Percentiles rank a stretch among this genome's conserved stretches.
Evolutionary conservation across 2,888 invertebrate species (phyloP).

Genomic region (Cryptocheilus praepositus): DNA sequence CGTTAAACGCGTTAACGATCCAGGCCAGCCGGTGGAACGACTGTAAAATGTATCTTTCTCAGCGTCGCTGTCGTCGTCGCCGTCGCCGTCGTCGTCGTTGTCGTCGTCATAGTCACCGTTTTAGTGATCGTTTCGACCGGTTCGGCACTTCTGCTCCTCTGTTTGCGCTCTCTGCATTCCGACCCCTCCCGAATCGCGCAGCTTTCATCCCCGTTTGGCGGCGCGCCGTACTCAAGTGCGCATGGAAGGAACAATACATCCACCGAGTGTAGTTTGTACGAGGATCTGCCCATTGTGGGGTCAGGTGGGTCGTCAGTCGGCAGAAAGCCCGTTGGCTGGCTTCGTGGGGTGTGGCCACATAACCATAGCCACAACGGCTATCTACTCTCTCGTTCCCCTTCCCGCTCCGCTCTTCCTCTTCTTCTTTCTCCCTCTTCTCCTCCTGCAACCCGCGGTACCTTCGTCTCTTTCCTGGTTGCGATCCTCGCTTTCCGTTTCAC

Average conservation of each 20-base stretch:
- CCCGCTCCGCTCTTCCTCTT: slow-evolving; percentile 7
- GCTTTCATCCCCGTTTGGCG: slow-evolving; percentile 30
- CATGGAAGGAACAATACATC: slow-evolving; percentile 48
- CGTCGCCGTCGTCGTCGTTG: slow-evolving; percentile 9
- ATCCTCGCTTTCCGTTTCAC: slow-evolving; percentile 4
- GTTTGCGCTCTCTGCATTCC: slow-evolving; percentile 29
- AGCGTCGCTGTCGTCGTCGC: slow-evolving; percentile 21
- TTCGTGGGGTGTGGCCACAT: slow-evolving; percentile 65
- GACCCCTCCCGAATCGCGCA: slow-evolving; percentile 27
- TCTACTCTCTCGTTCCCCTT: slow-evolving; percentile 18
- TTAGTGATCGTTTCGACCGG: slow-evolving; percentile 13
- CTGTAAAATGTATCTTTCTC: slow-evolving; percentile 34
- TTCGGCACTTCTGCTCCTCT: slow-evolving; percentile 17
- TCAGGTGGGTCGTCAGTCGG: slow-evolving; percentile 60
- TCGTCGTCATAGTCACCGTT: slow-evolving; percentile 22
- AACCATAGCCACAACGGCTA: slow-evolving; percentile 56
- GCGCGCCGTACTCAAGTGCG: slow-evolving; percentile 42
- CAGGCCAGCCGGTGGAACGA: slow-evolving; percentile 43
- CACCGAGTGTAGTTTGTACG: slow-evolving; percentile 36
- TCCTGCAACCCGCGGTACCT: too few relatives aligned
- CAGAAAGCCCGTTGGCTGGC: slow-evolving; percentile 62
- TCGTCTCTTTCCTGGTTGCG: slow-evolving; percentile 1
- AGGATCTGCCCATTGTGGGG: slow-evolving; percentile 60
- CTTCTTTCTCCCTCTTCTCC: slow-evolving; percentile 14
- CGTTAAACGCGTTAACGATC: slow-evolving; percentile 66